Conservation (phyloP, 2,888 invertebrate species). For the Teleiodes luculella region DNA sequence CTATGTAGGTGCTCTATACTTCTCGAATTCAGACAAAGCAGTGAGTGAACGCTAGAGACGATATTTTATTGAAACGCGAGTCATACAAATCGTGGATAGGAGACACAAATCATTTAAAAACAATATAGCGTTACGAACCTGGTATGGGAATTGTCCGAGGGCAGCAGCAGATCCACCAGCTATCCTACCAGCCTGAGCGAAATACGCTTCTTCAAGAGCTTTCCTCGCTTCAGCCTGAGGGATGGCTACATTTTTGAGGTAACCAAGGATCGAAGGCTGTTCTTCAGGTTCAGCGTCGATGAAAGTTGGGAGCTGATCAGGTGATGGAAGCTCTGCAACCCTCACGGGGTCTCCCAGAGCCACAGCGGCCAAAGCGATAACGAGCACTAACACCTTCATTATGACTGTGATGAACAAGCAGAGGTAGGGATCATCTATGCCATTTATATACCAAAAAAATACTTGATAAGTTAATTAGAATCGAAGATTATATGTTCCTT, state of each 20-base stretch:
- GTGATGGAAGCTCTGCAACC: slow-evolving; percentile 28
- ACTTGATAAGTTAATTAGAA: too few species aligned
- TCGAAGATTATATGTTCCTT: too few species aligned
- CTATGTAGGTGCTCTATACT: too few species aligned
- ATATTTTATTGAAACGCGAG: too few species aligned
- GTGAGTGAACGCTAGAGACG: too few species aligned
- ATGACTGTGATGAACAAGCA: neutral
- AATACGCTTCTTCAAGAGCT: slow-evolving; percentile 37
- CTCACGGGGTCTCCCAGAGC: slow-evolving; percentile 16
- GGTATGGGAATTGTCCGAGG: slow-evolving; percentile 41
- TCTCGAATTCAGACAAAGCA: too few species aligned
- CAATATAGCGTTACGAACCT: too few species aligned
- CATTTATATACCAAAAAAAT: too few species aligned
- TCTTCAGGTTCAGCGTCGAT: neutral
- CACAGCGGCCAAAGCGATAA: slow-evolving; percentile 21
- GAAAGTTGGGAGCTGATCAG: slow-evolving; percentile 25
- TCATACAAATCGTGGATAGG: too few species aligned
- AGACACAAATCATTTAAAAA: too few species aligned
- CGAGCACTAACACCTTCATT: slow-evolving; percentile 13
- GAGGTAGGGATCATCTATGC: too few species aligned
- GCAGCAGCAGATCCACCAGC: slow-evolving; percentile 43
- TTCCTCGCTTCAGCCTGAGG: slow-evolving; percentile 42
- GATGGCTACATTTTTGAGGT: slow-evolving; percentile 38
- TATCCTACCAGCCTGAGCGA: slow-evolving; percentile 35
- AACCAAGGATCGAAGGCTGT: slow-evolving; percentile 27